phyloP scores from a whole-genome alignment of 35 echinoderm and acorn worm species.

The Acanthaster planci region DNA sequence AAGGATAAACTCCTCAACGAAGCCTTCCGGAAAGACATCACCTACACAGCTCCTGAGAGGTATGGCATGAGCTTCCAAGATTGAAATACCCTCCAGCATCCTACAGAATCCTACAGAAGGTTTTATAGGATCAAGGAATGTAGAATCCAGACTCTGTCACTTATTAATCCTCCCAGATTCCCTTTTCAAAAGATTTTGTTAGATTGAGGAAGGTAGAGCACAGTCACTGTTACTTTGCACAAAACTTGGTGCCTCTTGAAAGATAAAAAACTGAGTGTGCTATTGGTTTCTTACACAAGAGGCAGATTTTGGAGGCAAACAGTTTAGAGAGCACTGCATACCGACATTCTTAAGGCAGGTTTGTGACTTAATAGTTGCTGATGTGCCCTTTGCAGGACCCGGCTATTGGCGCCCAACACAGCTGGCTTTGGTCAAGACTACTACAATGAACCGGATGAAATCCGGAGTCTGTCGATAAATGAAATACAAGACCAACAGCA shows the following conservation, averaged over 20 bases:
- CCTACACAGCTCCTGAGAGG: slow-evolving; percentile 83
- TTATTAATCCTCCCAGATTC: too few species aligned
- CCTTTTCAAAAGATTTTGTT: too few species aligned
- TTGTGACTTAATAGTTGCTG: too few species aligned
- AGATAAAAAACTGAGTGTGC: background rate
- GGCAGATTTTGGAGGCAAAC: background rate
- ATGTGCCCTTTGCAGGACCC: slow-evolving; percentile 39
- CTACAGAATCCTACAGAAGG: too few species aligned
- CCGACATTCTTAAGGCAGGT: too few species aligned
- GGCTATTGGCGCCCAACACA: slow-evolving; percentile 44
- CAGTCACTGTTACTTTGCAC: too few species aligned
- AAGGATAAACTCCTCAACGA: slow-evolving; percentile 82
- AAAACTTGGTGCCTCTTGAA: too few species aligned
- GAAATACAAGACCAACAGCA: slow-evolving; percentile 69
- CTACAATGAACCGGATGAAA: slow-evolving; percentile 67
- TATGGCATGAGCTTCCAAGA: too few species aligned
- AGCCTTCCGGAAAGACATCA: slow-evolving; percentile 80
- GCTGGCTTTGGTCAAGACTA: slow-evolving; percentile 55
- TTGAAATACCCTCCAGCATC: too few species aligned
- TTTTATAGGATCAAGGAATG: too few species aligned
- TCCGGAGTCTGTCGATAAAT: slow-evolving; percentile 40
- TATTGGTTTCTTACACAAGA: background rate
- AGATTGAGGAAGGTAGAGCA: too few species aligned
- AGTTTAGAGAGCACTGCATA: background rate
- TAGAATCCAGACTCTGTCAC: too few species aligned